phyloP scores from a whole-genome alignment of 2,113 vertebrate genomes.

The Hepsetus odoe region DNA sequence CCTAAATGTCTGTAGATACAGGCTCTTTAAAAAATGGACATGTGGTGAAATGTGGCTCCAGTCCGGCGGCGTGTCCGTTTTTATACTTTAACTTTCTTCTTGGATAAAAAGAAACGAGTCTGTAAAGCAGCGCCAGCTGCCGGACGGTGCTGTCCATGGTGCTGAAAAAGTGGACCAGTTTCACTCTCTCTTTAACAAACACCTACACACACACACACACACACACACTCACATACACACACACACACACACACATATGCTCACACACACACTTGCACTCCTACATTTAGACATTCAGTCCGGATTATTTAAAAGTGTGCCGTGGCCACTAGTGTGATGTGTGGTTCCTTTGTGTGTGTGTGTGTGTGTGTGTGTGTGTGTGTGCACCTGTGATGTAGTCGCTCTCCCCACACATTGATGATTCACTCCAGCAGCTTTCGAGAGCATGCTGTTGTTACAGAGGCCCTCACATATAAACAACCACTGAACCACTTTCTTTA shows the following conservation, averaged over 20 bases:
- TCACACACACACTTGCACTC: background rate
- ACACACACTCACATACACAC: background rate
- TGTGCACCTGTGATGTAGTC: constrained; percentile 74
- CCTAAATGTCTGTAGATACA: too few relatives aligned
- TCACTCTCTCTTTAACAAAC: background rate
- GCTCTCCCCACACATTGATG: constrained; percentile 60
- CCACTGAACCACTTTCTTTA: constrained; percentile 1
- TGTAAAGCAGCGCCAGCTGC: background rate
- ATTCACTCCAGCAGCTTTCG: constrained; percentile 68
- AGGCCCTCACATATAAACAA: constrained; percentile 56
- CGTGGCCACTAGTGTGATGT: constrained; percentile 24
- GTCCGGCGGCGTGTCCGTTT: background rate
- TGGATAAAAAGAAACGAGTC: background rate
- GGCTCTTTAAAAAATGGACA: too few relatives aligned
- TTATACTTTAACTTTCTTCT: background rate
- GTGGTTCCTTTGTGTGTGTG: constrained; percentile 50
- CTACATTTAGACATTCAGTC: constrained; percentile 4
- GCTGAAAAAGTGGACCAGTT: constrained; percentile 68
- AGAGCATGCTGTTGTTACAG: constrained; percentile 47
- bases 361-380: constrained; percentile 60
- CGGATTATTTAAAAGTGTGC: constrained; percentile 24
- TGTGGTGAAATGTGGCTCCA: too few relatives aligned
- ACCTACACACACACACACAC: too few relatives aligned
- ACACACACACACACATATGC: background rate
- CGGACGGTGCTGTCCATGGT: constrained; percentile 55